Evolutionary conservation across 1,140 invertebrate genomes (phyloP), one percentile per base, ranked within the genome.

Genomic region (Nasonia vitripennis): DNA sequence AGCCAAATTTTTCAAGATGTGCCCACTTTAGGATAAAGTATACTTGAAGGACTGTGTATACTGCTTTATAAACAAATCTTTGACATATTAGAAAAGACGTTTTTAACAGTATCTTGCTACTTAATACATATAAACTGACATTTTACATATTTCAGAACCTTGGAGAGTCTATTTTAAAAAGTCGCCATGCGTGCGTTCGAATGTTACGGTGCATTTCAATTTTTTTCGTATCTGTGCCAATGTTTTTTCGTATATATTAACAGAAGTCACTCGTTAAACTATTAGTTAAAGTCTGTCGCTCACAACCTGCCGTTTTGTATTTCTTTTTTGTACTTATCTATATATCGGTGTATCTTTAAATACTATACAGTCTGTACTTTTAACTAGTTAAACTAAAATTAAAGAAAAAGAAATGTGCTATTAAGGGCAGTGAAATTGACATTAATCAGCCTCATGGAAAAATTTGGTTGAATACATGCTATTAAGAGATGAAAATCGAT

Each of bases 201-300:
- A 31, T 45, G 34, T 68, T 83, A 68, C 68, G 74, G 45, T 37
- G 20, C 68, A 48, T 78, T 68, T 70, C 31, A 78, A 82, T 34
- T 78, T 81, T 37, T 34, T 17, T 77, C 51, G 23, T 75, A 78
- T 80, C 71, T 70, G 78, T 81, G 84, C 84, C 78, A 81, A 85
- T 34, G 41, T 77, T 70, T 23, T 70, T 81, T 55, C 62, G 45
- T 67, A 84, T 7, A 37, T 78, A 80, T 75, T 74, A 80, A 85
- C 62, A 23, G 20, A 75, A 85, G n/a, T 85, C 55, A 81, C 68
- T 81, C 23, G 62, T 77, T 85, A 77, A 62, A 48, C 55, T 81
- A 77, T 55, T 70, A 62, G 20, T 81, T 81, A 23, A 80, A 79
- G 55, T 67, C 48, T 75, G 34, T 74, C 12, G 51, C 71, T 68